Conservation (phyloP, 2,888 invertebrate species). For the Eurytoma californica region DNA sequence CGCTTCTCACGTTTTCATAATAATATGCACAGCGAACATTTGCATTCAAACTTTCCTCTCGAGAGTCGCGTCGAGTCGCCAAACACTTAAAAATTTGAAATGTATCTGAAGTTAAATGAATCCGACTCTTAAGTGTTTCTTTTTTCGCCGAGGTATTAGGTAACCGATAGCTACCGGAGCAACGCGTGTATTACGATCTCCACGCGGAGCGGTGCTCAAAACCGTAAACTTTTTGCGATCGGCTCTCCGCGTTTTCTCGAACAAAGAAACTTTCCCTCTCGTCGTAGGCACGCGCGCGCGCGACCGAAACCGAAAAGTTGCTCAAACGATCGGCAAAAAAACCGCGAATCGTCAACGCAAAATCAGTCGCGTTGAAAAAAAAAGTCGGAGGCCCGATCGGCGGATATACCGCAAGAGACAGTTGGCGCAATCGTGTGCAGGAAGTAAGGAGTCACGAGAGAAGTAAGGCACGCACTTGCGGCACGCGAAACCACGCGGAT, state of each 20-base stretch:
- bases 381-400: neutral
- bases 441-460: slow-evolving; percentile 14
- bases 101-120: no score
- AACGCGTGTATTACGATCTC: neutral
- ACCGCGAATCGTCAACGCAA: neutral
- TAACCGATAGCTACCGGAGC: no score
- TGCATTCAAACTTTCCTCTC: no score
- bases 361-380: neutral
- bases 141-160: no score
- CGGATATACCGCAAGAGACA: slow-evolving; percentile 18
- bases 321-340: neutral
- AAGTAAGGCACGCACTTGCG: slow-evolving; percentile 38
- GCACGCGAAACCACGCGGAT: neutral
- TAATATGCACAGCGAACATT: neutral
- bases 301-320: neutral
- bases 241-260: no score
- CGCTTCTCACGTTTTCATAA: no score
- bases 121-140: no score
- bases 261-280: no score
- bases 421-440: slow-evolving; percentile 2
- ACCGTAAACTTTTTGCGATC: no score
- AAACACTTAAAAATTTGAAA: no score
- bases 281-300: neutral
- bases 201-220: no score
- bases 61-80: no score